A percentile compares a stretch with the other conserved stretches of the same genome.
phyloP scores from a whole-genome alignment of 1,140 invertebrate species.

The Monomorium pharaonis region DNA sequence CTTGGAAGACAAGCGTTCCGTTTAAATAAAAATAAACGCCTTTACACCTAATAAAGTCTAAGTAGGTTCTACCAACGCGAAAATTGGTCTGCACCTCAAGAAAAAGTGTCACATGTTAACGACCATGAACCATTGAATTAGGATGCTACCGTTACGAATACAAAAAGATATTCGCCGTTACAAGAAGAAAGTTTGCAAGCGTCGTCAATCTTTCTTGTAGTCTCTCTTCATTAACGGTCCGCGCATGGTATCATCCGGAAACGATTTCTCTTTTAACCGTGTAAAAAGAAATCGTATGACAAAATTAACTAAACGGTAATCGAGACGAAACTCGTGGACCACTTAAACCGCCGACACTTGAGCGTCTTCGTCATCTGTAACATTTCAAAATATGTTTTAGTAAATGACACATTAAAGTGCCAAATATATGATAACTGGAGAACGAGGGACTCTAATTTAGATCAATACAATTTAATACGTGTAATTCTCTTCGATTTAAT shows the following conservation, averaged over 20 bases:
- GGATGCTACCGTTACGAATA: not conserved
- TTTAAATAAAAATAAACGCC: conserved; percentile 45
- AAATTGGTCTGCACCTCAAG: not conserved
- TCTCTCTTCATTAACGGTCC: not conserved
- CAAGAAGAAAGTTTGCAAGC: not conserved
- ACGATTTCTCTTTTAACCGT: conserved; percentile 17
- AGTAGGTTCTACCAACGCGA: not conserved
- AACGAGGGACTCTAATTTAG: conserved; percentile 28
- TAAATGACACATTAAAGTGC: not conserved
- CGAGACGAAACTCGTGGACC: conserved; percentile 54
- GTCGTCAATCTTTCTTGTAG: not conserved
- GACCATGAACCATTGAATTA: not conserved
- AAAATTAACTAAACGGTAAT: conserved; percentile 28
- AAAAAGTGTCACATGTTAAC: not conserved
- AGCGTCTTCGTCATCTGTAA: conserved; percentile 88
- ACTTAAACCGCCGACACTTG: conserved; percentile 88
- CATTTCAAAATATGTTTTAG: conserved; percentile 58
- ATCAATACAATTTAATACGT: not conserved
- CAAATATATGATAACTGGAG: not conserved
- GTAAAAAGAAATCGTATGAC: not conserved
- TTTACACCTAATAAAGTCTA: not conserved
- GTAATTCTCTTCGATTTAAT: not conserved
- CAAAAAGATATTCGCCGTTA: not conserved
- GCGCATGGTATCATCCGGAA: not conserved
- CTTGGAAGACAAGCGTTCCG: conserved; percentile 64